phyloP scores from a whole-genome alignment of 2,797 vertebrate species.

The Helostoma temminkii region DNA sequence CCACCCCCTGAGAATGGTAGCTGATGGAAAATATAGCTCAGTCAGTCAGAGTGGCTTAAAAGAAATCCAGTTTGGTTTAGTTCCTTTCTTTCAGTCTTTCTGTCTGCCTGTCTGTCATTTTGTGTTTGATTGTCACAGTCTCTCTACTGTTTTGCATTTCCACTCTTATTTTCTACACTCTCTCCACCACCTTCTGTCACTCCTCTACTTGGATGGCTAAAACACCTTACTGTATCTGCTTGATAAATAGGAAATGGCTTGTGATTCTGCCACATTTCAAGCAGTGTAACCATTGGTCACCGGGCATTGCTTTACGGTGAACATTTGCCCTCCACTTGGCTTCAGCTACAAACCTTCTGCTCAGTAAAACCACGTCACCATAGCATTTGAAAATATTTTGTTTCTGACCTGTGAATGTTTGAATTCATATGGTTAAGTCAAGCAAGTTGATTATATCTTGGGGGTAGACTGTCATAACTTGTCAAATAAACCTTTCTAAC shows the following conservation, averaged over 20 bases:
- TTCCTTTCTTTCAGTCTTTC: neutral
- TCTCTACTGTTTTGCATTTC: conserved; percentile 4
- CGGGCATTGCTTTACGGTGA: conserved; percentile 30
- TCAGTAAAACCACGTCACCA: conserved; percentile 54
- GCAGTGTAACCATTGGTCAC: conserved; percentile 39
- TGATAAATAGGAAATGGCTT: conserved; percentile 8
- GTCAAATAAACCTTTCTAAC: neutral
- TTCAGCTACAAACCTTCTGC: conserved; percentile 57
- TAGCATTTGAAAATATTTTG: conserved; percentile 38
- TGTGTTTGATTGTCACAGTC: neutral
- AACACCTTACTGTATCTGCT: neutral
- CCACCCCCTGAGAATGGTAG: conserved; percentile 42
- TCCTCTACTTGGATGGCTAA: neutral
- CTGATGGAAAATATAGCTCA: conserved; percentile 68
- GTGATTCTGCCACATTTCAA: conserved; percentile 48
- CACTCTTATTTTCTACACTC: neutral
- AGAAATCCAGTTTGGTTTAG: conserved; percentile 28
- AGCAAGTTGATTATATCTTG: too few relatives aligned
- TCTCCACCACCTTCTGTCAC: neutral
- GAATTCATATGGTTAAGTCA: too few relatives aligned
- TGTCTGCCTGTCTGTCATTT: conserved; percentile 5
- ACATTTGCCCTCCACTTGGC: conserved; percentile 65
- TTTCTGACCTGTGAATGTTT: too few relatives aligned
- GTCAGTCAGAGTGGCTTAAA: conserved; percentile 47
- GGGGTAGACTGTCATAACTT: neutral